Evolutionary conservation across 2,888 invertebrate genomes (phyloP).

Genomic region (Imbricaverruca yamaguchii): DNA sequence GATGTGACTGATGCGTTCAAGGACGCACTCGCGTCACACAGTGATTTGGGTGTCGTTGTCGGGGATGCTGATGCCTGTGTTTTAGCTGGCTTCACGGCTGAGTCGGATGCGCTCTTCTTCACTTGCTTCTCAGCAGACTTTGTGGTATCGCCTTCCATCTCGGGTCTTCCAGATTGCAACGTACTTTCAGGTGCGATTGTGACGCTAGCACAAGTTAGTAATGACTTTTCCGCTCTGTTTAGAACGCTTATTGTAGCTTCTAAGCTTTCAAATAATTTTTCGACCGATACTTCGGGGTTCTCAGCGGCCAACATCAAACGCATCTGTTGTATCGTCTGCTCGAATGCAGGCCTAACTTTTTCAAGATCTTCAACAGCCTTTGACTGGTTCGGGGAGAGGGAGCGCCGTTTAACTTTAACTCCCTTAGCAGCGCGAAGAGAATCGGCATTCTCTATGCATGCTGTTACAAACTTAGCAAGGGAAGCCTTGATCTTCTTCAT

Average conservation of each 20-base stretch:
- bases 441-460: background rate
- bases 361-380: background rate
- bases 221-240: background rate
- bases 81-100: background rate
- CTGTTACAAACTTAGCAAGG: background rate
- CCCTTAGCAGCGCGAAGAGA: background rate
- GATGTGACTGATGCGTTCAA: background rate
- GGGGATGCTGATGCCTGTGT: too few relatives aligned
- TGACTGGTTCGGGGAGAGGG: background rate
- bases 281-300: background rate
- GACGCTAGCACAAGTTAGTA: background rate
- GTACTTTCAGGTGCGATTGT: background rate
- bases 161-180: background rate
- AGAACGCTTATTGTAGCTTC: background rate
- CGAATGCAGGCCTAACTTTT: background rate
- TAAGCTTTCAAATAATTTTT: background rate
- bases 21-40: background rate
- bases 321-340: background rate
- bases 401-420: background rate
- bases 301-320: background rate
- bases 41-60: background rate
- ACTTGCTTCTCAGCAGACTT: background rate
- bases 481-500: background rate
- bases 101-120: background rate
- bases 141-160: too few relatives aligned